Evolutionary conservation across 2,888 invertebrate species (phyloP).

Genomic region (Dasypolia templi): DNA sequence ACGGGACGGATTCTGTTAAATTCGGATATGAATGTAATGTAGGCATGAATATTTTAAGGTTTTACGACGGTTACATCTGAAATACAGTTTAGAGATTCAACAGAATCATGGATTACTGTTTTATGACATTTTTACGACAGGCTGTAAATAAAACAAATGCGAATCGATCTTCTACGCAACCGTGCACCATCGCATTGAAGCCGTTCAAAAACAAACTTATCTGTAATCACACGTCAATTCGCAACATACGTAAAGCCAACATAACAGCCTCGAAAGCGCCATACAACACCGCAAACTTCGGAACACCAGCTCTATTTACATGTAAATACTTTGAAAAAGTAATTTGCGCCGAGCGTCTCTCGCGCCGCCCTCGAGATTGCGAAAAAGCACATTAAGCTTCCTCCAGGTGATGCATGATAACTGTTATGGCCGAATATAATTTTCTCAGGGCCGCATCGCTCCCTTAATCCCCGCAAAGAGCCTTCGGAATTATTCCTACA

Average conservation of each 20-base stretch:
- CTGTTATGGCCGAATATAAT: conserved; percentile 91
- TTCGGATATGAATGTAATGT: conserved; percentile 59
- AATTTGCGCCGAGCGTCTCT: conserved; percentile 87
- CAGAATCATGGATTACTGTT: background rate
- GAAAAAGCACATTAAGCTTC: conserved; percentile 89
- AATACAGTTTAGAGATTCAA: conserved; percentile 25
- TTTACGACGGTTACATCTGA: conserved; percentile 32
- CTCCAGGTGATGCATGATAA: conserved; percentile 91
- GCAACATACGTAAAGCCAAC: conserved; percentile 46
- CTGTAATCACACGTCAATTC: conserved; percentile 33
- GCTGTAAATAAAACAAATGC: conserved; percentile 10
- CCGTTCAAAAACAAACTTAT: conserved; percentile 35
- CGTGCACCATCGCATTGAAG: background rate
- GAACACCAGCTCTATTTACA: conserved; percentile 87
- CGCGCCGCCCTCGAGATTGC: conserved; percentile 90
- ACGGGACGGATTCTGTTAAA: conserved; percentile 59
- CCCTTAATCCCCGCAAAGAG: conserved; percentile 90
- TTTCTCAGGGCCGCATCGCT: conserved; percentile 89
- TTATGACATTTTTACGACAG: conserved; percentile 5
- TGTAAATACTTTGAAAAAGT: conserved; percentile 91
- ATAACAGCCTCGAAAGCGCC: conserved; percentile 63
- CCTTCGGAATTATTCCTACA: conserved; percentile 89
- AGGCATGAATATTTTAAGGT: conserved; percentile 57
- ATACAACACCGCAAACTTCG: conserved; percentile 78
- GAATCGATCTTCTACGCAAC: background rate